Evolutionary conservation across 2,113 vertebrate species (phyloP).

Genomic region (Erpornis zantholeuca): DNA sequence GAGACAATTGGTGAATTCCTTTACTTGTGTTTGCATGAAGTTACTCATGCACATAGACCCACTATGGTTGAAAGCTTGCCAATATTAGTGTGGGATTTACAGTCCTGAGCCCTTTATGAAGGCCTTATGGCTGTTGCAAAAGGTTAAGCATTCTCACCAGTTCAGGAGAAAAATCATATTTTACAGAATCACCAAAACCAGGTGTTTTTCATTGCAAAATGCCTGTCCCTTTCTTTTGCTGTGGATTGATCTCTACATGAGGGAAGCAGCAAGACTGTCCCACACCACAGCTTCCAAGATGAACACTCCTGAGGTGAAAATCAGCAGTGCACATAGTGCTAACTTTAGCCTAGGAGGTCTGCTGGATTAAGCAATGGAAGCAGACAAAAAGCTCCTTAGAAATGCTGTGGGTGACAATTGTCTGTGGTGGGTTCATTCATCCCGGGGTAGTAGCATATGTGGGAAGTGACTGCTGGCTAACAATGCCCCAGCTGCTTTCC

Average conservation of each 20-base stretch:
- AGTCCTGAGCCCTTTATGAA: neutral
- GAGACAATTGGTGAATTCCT: neutral
- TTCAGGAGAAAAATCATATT: neutral
- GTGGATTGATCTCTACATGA: neutral
- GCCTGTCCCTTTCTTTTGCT: neutral
- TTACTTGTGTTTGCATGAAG: neutral
- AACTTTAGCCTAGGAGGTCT: neutral
- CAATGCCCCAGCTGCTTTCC: slow-evolving; percentile 55
- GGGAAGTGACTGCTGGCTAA: slow-evolving; percentile 5
- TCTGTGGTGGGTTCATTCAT: slow-evolving; percentile 15
- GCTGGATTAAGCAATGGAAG: neutral
- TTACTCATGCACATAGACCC: accelerated
- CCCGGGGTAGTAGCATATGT: neutral
- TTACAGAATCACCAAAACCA: neutral
- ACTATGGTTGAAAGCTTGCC: neutral
- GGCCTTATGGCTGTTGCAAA: neutral
- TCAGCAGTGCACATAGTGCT: neutral
- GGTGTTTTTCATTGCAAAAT: neutral
- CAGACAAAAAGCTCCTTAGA: slow-evolving; percentile 24
- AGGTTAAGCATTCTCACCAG: neutral
- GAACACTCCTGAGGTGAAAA: neutral
- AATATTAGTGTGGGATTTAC: neutral
- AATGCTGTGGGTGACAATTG: slow-evolving; percentile 3
- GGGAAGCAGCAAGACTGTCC: neutral
- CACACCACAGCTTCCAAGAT: neutral